phyloP scores from a whole-genome alignment of 2,888 invertebrate species.

The Yponomeuta malinellus region DNA sequence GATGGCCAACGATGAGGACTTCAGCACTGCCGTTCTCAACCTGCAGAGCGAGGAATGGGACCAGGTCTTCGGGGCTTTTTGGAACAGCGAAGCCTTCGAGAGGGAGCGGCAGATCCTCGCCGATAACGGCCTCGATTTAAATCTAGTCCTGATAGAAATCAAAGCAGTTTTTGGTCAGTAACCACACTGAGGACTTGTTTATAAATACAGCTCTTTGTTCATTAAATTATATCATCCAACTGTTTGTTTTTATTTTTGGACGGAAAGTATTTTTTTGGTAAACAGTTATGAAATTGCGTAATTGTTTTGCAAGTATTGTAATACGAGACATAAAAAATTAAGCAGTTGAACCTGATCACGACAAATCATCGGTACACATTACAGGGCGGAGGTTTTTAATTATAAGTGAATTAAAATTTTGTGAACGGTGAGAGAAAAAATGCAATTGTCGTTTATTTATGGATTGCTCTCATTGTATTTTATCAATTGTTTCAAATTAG shows the following conservation, averaged over 20 bases:
- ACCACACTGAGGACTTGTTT: background rate
- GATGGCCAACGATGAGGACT: slow-evolving; percentile 44
- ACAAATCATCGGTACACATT: background rate
- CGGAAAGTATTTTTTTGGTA: background rate
- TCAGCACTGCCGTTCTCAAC: slow-evolving; percentile 47
- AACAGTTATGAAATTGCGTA: background rate
- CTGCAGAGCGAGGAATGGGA: slow-evolving; percentile 49
- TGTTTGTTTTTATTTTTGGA: background rate
- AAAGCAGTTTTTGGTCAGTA: slow-evolving; percentile 50
- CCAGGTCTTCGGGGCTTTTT: slow-evolving; percentile 37
- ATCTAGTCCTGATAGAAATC: slow-evolving; percentile 34
- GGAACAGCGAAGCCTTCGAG: slow-evolving; percentile 44
- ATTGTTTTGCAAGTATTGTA: background rate
- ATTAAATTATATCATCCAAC: background rate
- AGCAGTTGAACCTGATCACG: background rate
- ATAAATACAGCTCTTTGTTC: background rate
- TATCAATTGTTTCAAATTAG: background rate
- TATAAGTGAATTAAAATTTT: background rate
- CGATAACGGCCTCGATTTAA: slow-evolving; percentile 44
- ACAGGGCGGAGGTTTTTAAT: background rate
- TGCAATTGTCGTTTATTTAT: background rate
- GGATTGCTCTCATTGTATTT: background rate
- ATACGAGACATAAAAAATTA: background rate
- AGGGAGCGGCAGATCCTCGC: slow-evolving; percentile 38
- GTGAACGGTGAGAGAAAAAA: background rate